Conservation (phyloP, 2,113 vertebrate genomes). For the Cettia cetti region DNA sequence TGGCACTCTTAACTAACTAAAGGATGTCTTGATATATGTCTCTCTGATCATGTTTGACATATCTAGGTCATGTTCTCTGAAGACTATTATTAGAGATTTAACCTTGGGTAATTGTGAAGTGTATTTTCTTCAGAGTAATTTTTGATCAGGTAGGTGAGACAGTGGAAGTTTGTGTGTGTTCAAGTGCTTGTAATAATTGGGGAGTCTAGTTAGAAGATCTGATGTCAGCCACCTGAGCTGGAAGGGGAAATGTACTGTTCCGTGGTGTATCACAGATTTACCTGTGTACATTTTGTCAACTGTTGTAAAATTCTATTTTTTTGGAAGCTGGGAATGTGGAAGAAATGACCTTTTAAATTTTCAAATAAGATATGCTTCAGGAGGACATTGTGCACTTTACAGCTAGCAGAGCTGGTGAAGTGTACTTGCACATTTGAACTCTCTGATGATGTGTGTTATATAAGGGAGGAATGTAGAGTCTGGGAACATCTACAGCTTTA, state of each 20-base stretch:
- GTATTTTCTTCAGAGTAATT: conserved; percentile 38
- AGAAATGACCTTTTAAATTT: conserved; percentile 1
- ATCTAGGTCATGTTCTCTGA: conserved; percentile 65
- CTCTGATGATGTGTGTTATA: not conserved
- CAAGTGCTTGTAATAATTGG: not conserved
- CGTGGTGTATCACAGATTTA: not conserved
- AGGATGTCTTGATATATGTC: conserved; percentile 55
- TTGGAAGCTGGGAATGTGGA: not conserved
- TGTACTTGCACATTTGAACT: not conserved
- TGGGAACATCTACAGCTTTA: not conserved
- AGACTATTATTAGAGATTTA: conserved; percentile 63
- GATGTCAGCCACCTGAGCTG: not conserved
- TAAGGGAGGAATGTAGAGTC: not conserved
- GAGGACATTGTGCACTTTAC: not conserved
- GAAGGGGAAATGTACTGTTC: not conserved
- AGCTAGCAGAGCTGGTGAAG: not conserved
- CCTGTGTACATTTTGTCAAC: not conserved
- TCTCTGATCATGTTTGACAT: conserved; percentile 67
- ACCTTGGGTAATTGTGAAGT: conserved; percentile 65
- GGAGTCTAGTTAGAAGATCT: not conserved
- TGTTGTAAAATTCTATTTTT: not conserved
- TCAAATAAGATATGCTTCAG: not conserved
- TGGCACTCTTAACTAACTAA: conserved; percentile 42
- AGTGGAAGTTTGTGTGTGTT: not conserved
- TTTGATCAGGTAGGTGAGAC: not conserved